Evolutionary conservation across 2,797 vertebrate species (phyloP).

Genomic region (Falco novaeseelandiae): DNA sequence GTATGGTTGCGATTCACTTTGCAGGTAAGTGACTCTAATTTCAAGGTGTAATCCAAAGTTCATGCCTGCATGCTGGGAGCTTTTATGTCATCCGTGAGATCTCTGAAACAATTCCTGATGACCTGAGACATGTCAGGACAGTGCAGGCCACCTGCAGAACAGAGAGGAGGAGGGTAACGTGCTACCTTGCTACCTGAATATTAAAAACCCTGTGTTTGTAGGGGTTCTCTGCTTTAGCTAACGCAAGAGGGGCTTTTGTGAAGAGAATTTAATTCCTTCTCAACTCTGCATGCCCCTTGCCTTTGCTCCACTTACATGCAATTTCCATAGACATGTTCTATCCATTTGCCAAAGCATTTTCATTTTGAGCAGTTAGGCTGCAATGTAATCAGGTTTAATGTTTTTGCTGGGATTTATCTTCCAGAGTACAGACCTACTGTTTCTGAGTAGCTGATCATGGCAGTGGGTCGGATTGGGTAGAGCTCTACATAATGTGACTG

Average conservation of each 20-base stretch:
- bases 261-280: neutral
- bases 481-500: neutral
- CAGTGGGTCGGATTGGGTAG: neutral
- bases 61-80: neutral
- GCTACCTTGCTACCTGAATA: neutral
- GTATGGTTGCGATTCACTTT: accelerated
- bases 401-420: neutral
- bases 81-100: neutral
- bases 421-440: neutral
- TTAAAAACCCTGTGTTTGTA: accelerated
- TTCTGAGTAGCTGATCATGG: neutral
- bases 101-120: neutral
- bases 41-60: neutral
- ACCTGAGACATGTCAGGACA: neutral
- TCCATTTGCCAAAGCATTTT: neutral
- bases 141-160: neutral
- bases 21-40: neutral
- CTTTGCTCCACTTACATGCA: neutral
- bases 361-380: neutral
- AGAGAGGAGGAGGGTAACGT: neutral
- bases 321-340: neutral
- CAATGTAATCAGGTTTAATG: neutral
- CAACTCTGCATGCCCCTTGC: accelerated
- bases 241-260: neutral
- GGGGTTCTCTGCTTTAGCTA: neutral